phyloP scores from a whole-genome alignment of 2,113 vertebrate species.

The Nematolebias whitei region DNA sequence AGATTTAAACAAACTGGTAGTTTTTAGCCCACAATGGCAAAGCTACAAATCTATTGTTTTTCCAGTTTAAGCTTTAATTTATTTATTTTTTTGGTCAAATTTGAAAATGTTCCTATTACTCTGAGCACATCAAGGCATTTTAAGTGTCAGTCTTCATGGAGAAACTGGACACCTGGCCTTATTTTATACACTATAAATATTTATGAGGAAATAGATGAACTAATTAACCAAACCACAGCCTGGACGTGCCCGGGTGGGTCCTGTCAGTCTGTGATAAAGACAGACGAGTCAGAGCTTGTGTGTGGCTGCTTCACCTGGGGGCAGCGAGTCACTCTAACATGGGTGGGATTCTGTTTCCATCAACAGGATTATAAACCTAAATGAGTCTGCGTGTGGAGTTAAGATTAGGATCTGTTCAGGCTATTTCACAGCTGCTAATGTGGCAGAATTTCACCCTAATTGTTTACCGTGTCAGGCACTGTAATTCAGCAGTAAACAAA shows the following conservation, averaged over 20 bases:
- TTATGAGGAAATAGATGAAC: constrained; percentile 74
- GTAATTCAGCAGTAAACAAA: constrained; percentile 68
- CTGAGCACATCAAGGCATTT: too few relatives aligned
- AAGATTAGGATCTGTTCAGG: constrained; percentile 75
- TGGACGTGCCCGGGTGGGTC: constrained; percentile 72
- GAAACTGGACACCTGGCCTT: constrained; percentile 26
- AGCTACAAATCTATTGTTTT: too few relatives aligned
- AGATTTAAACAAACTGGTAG: too few relatives aligned
- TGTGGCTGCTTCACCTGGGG: constrained; percentile 75
- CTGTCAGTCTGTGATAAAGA: constrained; percentile 69
- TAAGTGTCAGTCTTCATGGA: not conserved
- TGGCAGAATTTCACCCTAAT: constrained; percentile 71
- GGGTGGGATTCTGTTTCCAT: constrained; percentile 81
- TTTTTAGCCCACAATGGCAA: too few relatives aligned
- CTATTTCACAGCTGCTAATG: constrained; percentile 73
- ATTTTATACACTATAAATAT: constrained; percentile 72
- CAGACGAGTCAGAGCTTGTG: constrained; percentile 67
- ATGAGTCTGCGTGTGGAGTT: constrained; percentile 71
- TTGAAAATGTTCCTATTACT: not conserved
- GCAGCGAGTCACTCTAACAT: constrained; percentile 64
- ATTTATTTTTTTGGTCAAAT: not conserved
- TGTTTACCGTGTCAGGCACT: constrained; percentile 61
- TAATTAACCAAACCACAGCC: constrained; percentile 74
- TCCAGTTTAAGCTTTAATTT: not conserved
- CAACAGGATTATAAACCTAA: constrained; percentile 77